Conservation (phyloP, 30 jellyfish, hydroid and myxozoan species). For the Rhopilema esculentum region DNA sequence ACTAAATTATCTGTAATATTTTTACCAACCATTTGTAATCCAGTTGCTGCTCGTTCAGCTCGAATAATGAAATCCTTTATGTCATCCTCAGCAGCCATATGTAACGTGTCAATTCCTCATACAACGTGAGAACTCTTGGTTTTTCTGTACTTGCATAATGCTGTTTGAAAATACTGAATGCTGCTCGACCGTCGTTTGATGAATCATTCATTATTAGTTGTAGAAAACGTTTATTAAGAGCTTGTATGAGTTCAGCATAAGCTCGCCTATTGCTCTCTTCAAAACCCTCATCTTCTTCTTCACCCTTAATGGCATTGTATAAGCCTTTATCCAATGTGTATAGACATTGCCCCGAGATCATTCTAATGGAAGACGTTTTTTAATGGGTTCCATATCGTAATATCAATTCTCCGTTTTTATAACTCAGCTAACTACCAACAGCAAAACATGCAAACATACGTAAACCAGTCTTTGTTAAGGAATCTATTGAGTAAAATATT, state of each 20-base stretch:
- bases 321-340: constrained; percentile 15
- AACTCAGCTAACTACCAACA: no score
- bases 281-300: background rate
- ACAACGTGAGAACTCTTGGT: constrained; percentile 20
- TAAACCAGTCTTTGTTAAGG: no score
- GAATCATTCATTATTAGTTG: background rate
- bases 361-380: no score
- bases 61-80: background rate
- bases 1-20: background rate
- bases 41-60: constrained; percentile 1
- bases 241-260: constrained; percentile 10
- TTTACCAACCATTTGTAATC: background rate
- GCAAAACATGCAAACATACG: no score
- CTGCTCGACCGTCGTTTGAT: constrained; percentile 10
- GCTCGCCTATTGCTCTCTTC: background rate
- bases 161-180: background rate
- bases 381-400: no score
- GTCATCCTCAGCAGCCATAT: background rate
- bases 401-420: no score
- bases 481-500: no score
- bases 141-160: constrained; percentile 15
- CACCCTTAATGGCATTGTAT: constrained; percentile 8
- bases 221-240: background rate
- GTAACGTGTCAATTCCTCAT: background rate
- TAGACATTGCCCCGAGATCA: no score